Base-by-base conservation (phyloP, 2,797 vertebrate genomes). In the Hydrolagus colliei region DNA sequence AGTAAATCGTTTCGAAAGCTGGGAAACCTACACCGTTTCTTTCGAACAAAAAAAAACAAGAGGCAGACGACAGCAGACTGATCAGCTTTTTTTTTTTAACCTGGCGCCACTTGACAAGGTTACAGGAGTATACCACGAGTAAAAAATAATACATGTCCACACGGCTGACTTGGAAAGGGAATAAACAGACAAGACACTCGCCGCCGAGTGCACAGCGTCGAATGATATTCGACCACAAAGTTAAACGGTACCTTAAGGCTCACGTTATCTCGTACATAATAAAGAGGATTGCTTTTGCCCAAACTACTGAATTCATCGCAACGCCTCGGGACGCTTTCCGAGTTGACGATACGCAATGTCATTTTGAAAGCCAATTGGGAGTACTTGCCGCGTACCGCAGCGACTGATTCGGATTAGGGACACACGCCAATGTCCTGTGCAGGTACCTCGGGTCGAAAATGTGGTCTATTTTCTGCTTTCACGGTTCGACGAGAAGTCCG, bases 21-120 rank as follows among this genome's bases (percentile, higher is more conserved):
- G 65, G 27, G 79, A 84, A 84, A 84, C 32, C 65, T 52, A 71
- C 65, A 71, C 79, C 79, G 8, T 67, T 65, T n/a, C n/a, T 52
- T n/a, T 59, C 2, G 12, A 32, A 63, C n/a, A 71, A 71, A 11
- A 16, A 14, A 65, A 68, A 82, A 1, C 65, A 20, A 9, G 18
- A 67, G 41, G 9, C 35, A 71, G 79, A 71, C 3, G 7, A 10
- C 8, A 13, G 20, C 61, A 79, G 77, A 79, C 77, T 16, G 77
- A 7, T n/a, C 16, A 41, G 16, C 16, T 52, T 52, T 27, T 18
- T 71, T 71, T 11, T 52, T 27, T 27, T 27, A 27, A 71, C 79
- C 79, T 84, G 79, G 79, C 79, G 79, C 79, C 79, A 68, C 32
- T 12, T 35, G 2, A 41, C 79, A 9, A 1, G 18, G 65, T 84